Percentiles rank a stretch among this genome's conserved stretches.
These are phyloP conservation scores for Myioborus miniatus DNA, from an alignment of 2,797 vertebrate genomes.

Conservation along the genomic window DNA sequence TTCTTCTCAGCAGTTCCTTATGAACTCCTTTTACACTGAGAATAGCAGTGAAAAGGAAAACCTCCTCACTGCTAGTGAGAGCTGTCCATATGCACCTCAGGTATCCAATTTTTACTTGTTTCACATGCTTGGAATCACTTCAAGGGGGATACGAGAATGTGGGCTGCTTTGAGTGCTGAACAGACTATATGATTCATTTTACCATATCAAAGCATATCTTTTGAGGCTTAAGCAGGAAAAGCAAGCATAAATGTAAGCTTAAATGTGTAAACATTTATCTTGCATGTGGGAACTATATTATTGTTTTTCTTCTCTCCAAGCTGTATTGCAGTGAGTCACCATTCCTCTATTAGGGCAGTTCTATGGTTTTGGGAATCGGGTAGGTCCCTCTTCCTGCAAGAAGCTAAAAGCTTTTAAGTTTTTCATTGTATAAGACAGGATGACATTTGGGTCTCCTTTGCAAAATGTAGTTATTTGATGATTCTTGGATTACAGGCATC, in stretches of 20 bases:
- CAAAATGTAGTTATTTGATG: neutral
- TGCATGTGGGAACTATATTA: neutral
- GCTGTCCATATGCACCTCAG: accelerated
- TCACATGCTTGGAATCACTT: neutral
- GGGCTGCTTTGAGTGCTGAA: neutral
- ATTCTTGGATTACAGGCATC: neutral
- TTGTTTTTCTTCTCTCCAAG: neutral
- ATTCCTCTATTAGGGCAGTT: neutral
- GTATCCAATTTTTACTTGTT: neutral
- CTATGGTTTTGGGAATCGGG: neutral
- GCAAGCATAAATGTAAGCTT: neutral
- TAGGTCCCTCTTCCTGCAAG: neutral
- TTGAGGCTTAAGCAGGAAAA: neutral
- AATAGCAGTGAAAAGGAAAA: neutral
- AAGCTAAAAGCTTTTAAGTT: neutral
- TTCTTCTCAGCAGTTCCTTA: neutral
- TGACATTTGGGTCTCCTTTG: neutral
- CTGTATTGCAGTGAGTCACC: neutral
- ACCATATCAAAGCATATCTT: neutral
- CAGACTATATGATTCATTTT: neutral
- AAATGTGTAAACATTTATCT: neutral
- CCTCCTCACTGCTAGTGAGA: neutral
- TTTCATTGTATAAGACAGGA: neutral
- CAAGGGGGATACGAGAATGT: neutral
- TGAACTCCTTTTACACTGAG: accelerated